Evolutionary conservation across 2,888 invertebrate species (phyloP).

Genomic region (Malthinus flaveolus): DNA sequence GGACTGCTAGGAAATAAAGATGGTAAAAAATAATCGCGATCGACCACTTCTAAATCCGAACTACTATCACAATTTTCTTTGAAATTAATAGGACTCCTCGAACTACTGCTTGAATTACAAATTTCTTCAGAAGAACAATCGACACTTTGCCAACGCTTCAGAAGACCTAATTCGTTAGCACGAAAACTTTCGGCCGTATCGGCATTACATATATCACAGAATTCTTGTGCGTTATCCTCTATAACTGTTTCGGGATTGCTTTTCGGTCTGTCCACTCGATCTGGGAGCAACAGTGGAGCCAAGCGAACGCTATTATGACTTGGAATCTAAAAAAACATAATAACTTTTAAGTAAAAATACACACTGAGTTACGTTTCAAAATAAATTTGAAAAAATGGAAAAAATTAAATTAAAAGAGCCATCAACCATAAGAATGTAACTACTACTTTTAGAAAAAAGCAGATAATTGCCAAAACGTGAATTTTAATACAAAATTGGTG

Average conservation of each 20-base stretch:
- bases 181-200: constrained; percentile 20
- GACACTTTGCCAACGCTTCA: constrained; percentile 45
- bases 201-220: constrained; percentile 39
- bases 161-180: constrained; percentile 41
- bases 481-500: too few species aligned
- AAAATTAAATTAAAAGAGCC: too few species aligned
- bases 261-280: constrained; percentile 48
- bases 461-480: too few species aligned
- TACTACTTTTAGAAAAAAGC: too few species aligned
- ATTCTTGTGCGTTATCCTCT: constrained; percentile 47
- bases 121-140: constrained; percentile 39
- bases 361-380: too few species aligned
- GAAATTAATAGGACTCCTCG: constrained; percentile 23
- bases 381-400: too few species aligned
- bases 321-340: constrained; percentile 10
- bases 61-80: constrained; percentile 25
- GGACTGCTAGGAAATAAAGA: constrained; percentile 44
- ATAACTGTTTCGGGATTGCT: constrained; percentile 50
- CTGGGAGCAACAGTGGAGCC: constrained; percentile 47
- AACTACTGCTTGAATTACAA: constrained; percentile 31
- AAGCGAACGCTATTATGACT: constrained; percentile 44
- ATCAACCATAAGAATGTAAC: too few species aligned
- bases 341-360: background rate
- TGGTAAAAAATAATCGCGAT: constrained; percentile 42
- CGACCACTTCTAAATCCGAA: constrained; percentile 42